Evolutionary conservation across 2,888 invertebrate genomes (phyloP).

Genomic region (Endomychus coccineus): DNA sequence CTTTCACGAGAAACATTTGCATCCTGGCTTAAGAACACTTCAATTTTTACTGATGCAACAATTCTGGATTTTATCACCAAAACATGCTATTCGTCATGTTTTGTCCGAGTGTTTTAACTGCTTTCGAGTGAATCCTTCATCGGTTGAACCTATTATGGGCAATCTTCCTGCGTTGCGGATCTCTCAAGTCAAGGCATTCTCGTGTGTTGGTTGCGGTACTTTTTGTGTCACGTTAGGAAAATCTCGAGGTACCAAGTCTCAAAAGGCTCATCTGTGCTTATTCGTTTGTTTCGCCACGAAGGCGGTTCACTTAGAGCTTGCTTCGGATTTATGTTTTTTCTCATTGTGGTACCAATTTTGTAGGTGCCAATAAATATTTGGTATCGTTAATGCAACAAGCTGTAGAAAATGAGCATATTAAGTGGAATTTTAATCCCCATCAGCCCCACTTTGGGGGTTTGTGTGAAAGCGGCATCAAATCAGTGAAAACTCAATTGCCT

Average conservation of each 20-base stretch:
- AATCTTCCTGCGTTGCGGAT: constrained; percentile 16
- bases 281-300: constrained; percentile 17
- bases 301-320: constrained; percentile 28
- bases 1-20: constrained; percentile 6
- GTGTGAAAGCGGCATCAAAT: no score
- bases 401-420: no score
- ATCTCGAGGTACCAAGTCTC: constrained; percentile 8
- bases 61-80: constrained; percentile 18
- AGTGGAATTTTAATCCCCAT: no score
- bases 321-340: constrained; percentile 22
- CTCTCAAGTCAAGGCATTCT: constrained; percentile 13
- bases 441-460: no score
- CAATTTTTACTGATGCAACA: constrained; percentile 8
- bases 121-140: constrained; percentile 15
- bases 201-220: constrained; percentile 15
- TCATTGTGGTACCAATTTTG: constrained; percentile 27
- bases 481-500: no score
- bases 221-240: constrained; percentile 12
- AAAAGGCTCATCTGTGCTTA: constrained; percentile 16
- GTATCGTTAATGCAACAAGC: no score
- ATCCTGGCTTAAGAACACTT: constrained; percentile 9
- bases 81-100: constrained; percentile 11
- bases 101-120: constrained; percentile 17
- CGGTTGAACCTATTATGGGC: constrained; percentile 16
- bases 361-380: constrained; percentile 16